These are phyloP conservation scores for Oreocharis arfaki DNA, from an alignment of 2,113 vertebrate genomes.

Conservation along the genomic window DNA sequence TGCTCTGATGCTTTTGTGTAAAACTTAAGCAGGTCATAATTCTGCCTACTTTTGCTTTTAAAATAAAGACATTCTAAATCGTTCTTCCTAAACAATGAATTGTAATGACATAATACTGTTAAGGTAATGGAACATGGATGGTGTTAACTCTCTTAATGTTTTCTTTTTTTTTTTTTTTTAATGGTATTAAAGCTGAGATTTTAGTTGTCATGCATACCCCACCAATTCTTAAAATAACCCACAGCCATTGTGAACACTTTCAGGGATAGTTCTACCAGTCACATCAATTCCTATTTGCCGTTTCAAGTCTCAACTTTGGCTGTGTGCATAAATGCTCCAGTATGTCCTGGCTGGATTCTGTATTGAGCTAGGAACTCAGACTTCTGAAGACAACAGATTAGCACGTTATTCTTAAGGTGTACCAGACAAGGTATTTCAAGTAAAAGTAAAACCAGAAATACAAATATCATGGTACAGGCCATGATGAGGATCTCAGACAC, in stretches of 20 bases:
- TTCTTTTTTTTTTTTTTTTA: not conserved
- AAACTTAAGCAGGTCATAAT: not conserved
- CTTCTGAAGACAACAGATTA: not conserved
- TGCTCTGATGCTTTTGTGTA: not conserved
- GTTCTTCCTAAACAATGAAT: not conserved
- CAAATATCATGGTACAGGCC: not conserved
- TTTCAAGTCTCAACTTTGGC: not conserved
- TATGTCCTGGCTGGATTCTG: not conserved
- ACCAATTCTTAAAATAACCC: not conserved
- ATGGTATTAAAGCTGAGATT: not conserved
- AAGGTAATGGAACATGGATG: not conserved
- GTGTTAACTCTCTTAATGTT: not conserved
- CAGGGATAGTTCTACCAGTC: not conserved
- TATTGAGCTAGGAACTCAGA: not conserved
- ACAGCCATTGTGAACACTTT: not conserved
- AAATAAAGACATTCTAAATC: not conserved
- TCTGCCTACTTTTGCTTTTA: not conserved
- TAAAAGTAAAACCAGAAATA: not conserved
- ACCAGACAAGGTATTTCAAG: not conserved
- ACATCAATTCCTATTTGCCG: not conserved
- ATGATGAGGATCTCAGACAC: not conserved
- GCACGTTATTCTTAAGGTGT: not conserved
- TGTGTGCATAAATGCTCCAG: not conserved
- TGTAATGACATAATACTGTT: not conserved
- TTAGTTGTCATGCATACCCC: not conserved